Conservation (phyloP, 30 jellyfish, hydroid and myxozoan species). For the Mastigias papua region DNA sequence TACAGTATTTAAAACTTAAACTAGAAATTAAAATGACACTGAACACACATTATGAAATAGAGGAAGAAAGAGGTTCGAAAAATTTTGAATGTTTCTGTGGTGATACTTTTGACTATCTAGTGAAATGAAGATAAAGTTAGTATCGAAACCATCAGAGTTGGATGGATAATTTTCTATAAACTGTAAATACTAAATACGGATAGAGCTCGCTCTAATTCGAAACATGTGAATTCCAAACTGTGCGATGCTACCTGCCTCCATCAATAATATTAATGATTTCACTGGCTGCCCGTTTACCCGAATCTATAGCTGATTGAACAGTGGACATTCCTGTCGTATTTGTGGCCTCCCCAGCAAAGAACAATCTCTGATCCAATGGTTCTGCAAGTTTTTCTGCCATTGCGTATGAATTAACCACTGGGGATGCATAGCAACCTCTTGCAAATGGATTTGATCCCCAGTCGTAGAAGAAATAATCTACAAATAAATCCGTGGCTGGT, state of each 20-base stretch:
- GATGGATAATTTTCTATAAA: too few relatives aligned
- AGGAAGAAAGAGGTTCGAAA: too few relatives aligned
- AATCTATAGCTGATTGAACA: slow-evolving; percentile 72
- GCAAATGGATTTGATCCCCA: slow-evolving; percentile 62
- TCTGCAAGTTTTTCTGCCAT: slow-evolving; percentile 46
- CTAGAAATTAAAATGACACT: too few relatives aligned
- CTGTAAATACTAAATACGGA: too few relatives aligned
- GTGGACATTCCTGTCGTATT: slow-evolving; percentile 41
- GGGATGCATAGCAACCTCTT: slow-evolving; percentile 73
- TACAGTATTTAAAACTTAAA: too few relatives aligned
- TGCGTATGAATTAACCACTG: slow-evolving; percentile 63
- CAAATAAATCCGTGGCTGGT: slow-evolving; percentile 61
- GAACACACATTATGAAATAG: too few relatives aligned
- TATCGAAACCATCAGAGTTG: too few relatives aligned
- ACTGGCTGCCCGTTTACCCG: slow-evolving; percentile 70
- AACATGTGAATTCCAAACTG: background rate
- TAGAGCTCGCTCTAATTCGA: background rate
- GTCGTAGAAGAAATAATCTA: slow-evolving; percentile 61
- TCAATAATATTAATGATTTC: slow-evolving; percentile 10
- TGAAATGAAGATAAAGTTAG: too few relatives aligned
- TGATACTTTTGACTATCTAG: too few relatives aligned
- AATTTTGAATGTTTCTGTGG: too few relatives aligned
- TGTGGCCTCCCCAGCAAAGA: slow-evolving; percentile 80
- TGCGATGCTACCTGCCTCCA: background rate
- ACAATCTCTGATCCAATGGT: slow-evolving; percentile 43